phyloP scores from a whole-genome alignment of 1,140 invertebrate species.

The Hylaeus volcanicus region DNA sequence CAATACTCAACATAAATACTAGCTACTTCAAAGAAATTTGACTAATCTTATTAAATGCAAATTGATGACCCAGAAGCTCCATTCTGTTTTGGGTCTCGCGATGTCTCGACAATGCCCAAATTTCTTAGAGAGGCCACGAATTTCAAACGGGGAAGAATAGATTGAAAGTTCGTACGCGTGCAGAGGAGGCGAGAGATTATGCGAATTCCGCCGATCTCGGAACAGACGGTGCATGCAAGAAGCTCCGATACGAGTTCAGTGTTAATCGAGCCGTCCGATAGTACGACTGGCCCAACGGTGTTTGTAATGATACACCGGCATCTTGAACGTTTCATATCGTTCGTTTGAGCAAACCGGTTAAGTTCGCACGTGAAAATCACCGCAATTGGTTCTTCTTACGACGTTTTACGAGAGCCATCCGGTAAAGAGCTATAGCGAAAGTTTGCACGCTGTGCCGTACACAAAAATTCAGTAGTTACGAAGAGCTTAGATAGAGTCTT shows the following conservation, averaged over 20 bases:
- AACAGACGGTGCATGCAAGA: constrained; percentile 9
- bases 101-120: no score
- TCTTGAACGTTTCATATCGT: not conserved
- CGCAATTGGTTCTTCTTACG: not conserved
- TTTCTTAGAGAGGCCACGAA: no score
- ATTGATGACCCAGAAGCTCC: no score
- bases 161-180: not conserved
- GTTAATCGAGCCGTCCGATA: constrained; percentile 43
- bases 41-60: no score
- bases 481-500: no score
- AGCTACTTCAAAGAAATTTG: no score
- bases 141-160: no score
- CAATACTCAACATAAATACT: no score
- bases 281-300: constrained; percentile 26
- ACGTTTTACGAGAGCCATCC: not conserved
- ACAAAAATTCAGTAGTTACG: not conserved
- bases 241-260: constrained; percentile 40
- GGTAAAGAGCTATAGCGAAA: not conserved
- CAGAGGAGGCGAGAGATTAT: not conserved
- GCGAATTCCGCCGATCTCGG: constrained; percentile 8
- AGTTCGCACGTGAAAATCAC: not conserved
- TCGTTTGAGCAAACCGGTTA: not conserved
- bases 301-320: constrained; percentile 5
- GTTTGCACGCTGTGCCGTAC: not conserved
- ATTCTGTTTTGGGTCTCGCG: no score